phyloP scores from a whole-genome alignment of 2,888 invertebrate genomes.

The Lycia hirtaria region DNA sequence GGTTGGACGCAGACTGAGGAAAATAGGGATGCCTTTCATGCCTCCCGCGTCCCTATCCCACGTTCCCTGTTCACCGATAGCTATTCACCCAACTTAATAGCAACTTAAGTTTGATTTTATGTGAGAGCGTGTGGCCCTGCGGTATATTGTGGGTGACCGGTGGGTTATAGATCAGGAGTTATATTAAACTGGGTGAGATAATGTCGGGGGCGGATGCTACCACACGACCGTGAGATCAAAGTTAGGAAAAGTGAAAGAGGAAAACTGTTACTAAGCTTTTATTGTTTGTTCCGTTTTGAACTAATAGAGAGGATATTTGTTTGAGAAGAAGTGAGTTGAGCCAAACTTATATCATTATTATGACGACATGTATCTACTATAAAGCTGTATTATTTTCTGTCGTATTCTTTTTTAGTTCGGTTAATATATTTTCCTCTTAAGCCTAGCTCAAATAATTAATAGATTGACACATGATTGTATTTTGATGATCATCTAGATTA shows the following conservation, averaged over 20 bases:
- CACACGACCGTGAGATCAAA: slow-evolving; percentile 31
- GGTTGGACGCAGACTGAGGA: slow-evolving; percentile 58
- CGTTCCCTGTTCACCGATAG: slow-evolving; percentile 28
- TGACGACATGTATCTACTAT: no score
- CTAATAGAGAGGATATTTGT: no score
- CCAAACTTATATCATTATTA: no score
- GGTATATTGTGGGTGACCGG: slow-evolving; percentile 41
- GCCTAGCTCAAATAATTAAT: no score
- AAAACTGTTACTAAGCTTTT: background rate
- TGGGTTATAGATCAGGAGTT: slow-evolving; percentile 40
- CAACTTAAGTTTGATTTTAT: slow-evolving; percentile 58
- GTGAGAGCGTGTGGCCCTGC: slow-evolving; percentile 37
- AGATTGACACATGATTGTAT: no score
- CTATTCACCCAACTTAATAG: slow-evolving; percentile 47
- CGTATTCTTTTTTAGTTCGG: no score
- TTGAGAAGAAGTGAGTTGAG: no score
- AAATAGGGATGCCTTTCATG: slow-evolving; percentile 35
- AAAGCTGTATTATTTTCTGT: no score
- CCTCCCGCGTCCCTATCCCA: slow-evolving; percentile 35
- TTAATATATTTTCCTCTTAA: no score
- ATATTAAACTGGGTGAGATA: slow-evolving; percentile 31
- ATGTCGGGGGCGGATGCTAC: slow-evolving; percentile 28
- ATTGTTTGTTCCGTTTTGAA: background rate
- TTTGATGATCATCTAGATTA: no score
- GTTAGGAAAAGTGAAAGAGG: slow-evolving; percentile 18